A percentile compares a stretch with the other conserved stretches of the same genome.
These are phyloP conservation scores for Odontesthes bonariensis DNA, from an alignment of 2,113 vertebrate genomes.

Conservation along the genomic window DNA sequence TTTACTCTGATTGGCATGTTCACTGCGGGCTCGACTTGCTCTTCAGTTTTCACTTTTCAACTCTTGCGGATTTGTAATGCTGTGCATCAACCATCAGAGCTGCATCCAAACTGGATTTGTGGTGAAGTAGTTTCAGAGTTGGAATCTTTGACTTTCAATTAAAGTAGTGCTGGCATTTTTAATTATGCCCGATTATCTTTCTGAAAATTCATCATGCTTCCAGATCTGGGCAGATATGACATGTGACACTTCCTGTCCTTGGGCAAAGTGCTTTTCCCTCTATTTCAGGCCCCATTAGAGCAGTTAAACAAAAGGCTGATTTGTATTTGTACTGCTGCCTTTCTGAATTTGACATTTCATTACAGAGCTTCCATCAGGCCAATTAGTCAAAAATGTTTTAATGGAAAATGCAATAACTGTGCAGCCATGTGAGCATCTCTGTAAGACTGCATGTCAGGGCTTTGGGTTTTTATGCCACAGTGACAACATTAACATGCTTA, in stretches of 20 bases:
- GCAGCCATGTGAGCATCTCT: too few relatives aligned
- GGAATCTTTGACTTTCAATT: slow-evolving; percentile 27
- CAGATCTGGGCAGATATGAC: slow-evolving; percentile 3
- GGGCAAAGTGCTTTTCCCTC: slow-evolving; percentile 14
- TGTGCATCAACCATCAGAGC: slow-evolving; percentile 38
- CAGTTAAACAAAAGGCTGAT: slow-evolving; percentile 19
- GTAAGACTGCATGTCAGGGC: too few relatives aligned
- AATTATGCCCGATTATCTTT: slow-evolving; percentile 13
- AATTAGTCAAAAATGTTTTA: slow-evolving; percentile 18
- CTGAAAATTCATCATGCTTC: slow-evolving; percentile 6
- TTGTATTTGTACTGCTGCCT: slow-evolving; percentile 16
- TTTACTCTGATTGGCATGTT: slow-evolving; percentile 19
- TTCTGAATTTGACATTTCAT: slow-evolving; percentile 39
- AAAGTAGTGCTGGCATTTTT: neutral
- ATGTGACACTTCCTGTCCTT: neutral
- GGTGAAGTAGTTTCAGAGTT: slow-evolving; percentile 12
- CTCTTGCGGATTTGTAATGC: slow-evolving; percentile 7
- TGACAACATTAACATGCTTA: too few relatives aligned
- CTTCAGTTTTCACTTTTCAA: slow-evolving; percentile 5
- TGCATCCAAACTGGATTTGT: slow-evolving; percentile 45
- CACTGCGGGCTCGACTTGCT: slow-evolving; percentile 4
- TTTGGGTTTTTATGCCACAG: too few relatives aligned
- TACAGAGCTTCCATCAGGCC: slow-evolving; percentile 12
- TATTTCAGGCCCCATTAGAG: slow-evolving; percentile 19
- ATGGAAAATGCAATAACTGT: neutral